Percentiles rank a stretch among this genome's conserved stretches.
Conservation (phyloP, 92 coral and sea anemone species). For the Blastomussa wellsi region DNA sequence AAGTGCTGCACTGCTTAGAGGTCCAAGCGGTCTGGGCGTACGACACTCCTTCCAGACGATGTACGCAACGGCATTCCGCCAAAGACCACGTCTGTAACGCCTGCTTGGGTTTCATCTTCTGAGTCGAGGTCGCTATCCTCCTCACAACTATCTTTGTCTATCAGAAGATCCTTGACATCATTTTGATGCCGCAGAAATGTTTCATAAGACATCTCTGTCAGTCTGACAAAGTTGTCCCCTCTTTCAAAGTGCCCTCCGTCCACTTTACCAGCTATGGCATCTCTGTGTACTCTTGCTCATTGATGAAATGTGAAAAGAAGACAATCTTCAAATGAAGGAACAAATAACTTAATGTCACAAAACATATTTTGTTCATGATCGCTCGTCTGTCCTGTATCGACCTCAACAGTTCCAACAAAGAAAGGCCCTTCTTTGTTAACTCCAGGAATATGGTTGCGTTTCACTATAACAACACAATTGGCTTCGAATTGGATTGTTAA, state of each 20-base stretch:
- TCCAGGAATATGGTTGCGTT: constrained; percentile 12
- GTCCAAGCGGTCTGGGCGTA: constrained; percentile 34
- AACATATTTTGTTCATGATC: constrained; percentile 21
- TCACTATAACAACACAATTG: constrained; percentile 12
- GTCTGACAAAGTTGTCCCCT: constrained; percentile 36
- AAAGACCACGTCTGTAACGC: constrained; percentile 26
- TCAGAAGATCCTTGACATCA: constrained; percentile 35
- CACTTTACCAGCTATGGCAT: constrained; percentile 39
- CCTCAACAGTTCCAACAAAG: no score
- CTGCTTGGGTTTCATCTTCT: constrained; percentile 15
- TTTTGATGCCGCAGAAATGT: constrained; percentile 35
- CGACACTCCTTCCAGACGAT: constrained; percentile 18
- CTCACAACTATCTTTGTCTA: constrained; percentile 38
- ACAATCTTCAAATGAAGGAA: constrained; percentile 37
- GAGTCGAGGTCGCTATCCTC: constrained; percentile 24
- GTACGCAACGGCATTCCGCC: constrained; percentile 25
- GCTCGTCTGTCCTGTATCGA: no score
- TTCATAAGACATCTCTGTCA: constrained; percentile 26
- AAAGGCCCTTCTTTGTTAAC: background rate
- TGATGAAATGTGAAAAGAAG: background rate
- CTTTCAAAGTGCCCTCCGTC: constrained; percentile 30
- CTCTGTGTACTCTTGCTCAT: constrained; percentile 10
- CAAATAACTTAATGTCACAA: constrained; percentile 13
- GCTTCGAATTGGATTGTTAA: constrained; percentile 16
- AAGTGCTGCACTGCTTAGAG: constrained; percentile 1